Evolutionary conservation across 2,888 invertebrate genomes (phyloP).

Genomic region (Nowickia ferox): DNA sequence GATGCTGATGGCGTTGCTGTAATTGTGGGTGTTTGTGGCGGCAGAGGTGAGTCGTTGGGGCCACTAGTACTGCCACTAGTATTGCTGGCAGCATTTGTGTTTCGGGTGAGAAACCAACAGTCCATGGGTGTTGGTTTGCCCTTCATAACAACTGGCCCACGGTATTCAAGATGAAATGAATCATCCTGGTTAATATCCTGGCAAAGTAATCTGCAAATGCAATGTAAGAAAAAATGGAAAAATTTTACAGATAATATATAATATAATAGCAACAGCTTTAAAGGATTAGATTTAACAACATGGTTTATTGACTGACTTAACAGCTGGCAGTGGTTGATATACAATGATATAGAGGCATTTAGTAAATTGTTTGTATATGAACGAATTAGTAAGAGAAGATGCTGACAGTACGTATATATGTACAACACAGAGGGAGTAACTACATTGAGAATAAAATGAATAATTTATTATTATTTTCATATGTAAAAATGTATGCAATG

Average conservation of each 20-base stretch:
- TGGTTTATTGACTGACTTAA: slow-evolving; percentile 40
- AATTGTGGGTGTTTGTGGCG: slow-evolving; percentile 74
- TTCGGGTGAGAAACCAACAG: slow-evolving; percentile 91
- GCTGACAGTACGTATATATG: background rate
- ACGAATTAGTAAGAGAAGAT: background rate
- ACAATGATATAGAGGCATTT: background rate
- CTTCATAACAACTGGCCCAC: slow-evolving; percentile 96
- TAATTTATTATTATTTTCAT: too few species aligned
- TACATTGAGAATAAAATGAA: too few species aligned
- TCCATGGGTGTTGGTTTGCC: slow-evolving; percentile 97
- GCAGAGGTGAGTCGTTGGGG: slow-evolving; percentile 76
- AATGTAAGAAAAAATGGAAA: slow-evolving; percentile 53
- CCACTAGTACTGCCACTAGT: slow-evolving; percentile 58
- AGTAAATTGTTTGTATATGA: background rate
- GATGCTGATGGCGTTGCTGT: slow-evolving; percentile 74
- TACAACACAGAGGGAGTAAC: too few species aligned
- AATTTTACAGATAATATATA: slow-evolving; percentile 6
- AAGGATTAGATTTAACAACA: slow-evolving; percentile 45
- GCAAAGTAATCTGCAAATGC: slow-evolving; percentile 89
- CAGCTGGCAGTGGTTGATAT: background rate
- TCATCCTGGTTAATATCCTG: slow-evolving; percentile 92
- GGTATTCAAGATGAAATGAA: slow-evolving; percentile 91
- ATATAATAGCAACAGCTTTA: slow-evolving; percentile 8
- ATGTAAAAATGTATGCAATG: too few species aligned
- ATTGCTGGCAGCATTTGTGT: slow-evolving; percentile 73